Evolutionary conservation across 2,113 vertebrate genomes (phyloP), one percentile per base, ranked within the genome.

Genomic region (Saimiri boliviensis): DNA sequence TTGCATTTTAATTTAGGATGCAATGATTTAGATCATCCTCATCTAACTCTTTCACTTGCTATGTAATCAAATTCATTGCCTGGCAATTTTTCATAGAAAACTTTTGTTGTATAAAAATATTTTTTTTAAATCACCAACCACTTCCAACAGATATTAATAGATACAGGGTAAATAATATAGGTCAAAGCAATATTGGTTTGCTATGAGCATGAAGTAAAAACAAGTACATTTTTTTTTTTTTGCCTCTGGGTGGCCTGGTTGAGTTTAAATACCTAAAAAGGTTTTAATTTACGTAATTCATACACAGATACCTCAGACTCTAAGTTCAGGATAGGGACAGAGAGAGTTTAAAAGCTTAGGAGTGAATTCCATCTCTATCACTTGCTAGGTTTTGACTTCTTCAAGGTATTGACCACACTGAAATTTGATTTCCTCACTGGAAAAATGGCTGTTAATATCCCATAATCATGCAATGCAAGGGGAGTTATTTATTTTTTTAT

Each of bases 1-100:
- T 90, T 87, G 35, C 54, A 86, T 74, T 96, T 81, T 74, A 81
- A 93, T 85, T 42, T 79, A 80, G 42, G 79, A 77, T 70, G 40
- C 58, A 80, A 10, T 45, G 63, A 93, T 74, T 95, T 95, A 88
- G 56, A 76, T 16, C 47, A 1, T 0, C 11, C 23, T 35, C 21
- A 63, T 66, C 3, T 95, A 70, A 87, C 66, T 90, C 32, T 77
- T 60, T 84, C 1, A 66, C 79, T 81, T 79, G n/a, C 30, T 66
- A 84, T 95, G 49, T 77, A 94, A 92, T 97, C 91, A 93, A 89
- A 60, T 83, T 11, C 1, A 66, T 81, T 96, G 32, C 21, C 9
- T n/a, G 68, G 85, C 20, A 63, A 68, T n/a, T 85, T 92, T 95
- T 79, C 49, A 47, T 45, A 73, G 49, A 54, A 85, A 77, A 60